Evolutionary conservation across 2,113 vertebrate species (phyloP), one percentile per base, ranked within the genome.

Genomic region (Litocranius walleri): DNA sequence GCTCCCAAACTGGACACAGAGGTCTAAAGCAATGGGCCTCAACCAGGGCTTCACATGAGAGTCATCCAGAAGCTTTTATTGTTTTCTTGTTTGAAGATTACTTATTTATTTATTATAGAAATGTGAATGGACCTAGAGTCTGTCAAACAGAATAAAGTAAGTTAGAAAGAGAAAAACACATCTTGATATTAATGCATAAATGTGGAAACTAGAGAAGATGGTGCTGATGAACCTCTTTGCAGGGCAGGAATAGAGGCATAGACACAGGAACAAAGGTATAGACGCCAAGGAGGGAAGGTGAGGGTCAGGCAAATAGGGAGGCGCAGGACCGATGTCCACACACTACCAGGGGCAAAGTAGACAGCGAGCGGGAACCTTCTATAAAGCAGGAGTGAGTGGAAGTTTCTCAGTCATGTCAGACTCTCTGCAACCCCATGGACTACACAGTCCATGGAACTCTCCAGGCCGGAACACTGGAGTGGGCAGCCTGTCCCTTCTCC

Each of bases 301-400:
- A 40, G 67, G n/a, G 67, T 3, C 19, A 71, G 64, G 11, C 10
- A 21, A 7, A 25, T 6, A 25, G 21, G 21, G 21, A 12, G 3
- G 36, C 1, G 64, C 10, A 21, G 64, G 64, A 11, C 64, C n/a
- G n/a, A 21, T 0, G 8, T 71, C n/a, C 64, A 36, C 1, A 21
- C 2, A 3, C 2, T 2, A 1, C 64, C 21, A 36, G 3, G n/a
- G 10, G 33, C n/a, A 5, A 36, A 5, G 5, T 5, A 67, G 64
- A 36, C 1, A 67, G 8, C 4, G n/a, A 36, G 64, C 4, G 4
- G 64, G 33, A 10, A 1, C 64, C 33, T 36, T 36, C 64, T 5
- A 21, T 36, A 67, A 36, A 36, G 33, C 64, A 21, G 33, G 17
- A 36, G 64, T 1, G 17, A 36, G 33, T 5, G 17, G 9, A 67